Conservation (phyloP, 2,113 vertebrate species). For the Coracopsis vasa region DNA sequence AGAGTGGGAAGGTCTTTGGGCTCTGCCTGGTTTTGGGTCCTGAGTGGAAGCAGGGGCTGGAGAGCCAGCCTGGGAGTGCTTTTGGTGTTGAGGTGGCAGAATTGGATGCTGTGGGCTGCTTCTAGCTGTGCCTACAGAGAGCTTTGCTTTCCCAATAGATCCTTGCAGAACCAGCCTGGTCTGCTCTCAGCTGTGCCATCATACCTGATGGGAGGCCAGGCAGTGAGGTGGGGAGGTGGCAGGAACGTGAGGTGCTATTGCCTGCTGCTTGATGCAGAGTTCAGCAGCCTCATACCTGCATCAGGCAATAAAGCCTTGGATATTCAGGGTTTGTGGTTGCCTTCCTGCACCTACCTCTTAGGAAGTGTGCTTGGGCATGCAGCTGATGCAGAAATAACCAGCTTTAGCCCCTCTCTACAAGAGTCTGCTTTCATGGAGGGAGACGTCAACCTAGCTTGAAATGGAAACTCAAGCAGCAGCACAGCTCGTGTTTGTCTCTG, state of each 20-base stretch:
- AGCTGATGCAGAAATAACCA: neutral
- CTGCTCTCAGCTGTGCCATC: neutral
- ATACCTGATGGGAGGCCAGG: neutral
- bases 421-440: neutral
- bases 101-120: neutral
- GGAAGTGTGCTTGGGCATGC: neutral
- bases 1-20: neutral
- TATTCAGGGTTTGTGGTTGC: neutral
- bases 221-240: neutral
- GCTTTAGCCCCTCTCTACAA: neutral
- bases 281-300: neutral
- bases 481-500: neutral
- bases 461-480: neutral
- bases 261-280: neutral
- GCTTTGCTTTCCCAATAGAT: neutral
- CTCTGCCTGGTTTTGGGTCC: neutral
- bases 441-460: neutral
- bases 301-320: neutral
- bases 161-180: conserved; percentile 36
- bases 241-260: neutral
- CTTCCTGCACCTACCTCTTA: neutral
- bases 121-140: neutral
- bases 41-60: neutral
- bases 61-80: neutral
- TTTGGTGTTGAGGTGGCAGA: neutral